Evolutionary conservation across 2,797 vertebrate genomes (phyloP).

Genomic region (Pampus argenteus): DNA sequence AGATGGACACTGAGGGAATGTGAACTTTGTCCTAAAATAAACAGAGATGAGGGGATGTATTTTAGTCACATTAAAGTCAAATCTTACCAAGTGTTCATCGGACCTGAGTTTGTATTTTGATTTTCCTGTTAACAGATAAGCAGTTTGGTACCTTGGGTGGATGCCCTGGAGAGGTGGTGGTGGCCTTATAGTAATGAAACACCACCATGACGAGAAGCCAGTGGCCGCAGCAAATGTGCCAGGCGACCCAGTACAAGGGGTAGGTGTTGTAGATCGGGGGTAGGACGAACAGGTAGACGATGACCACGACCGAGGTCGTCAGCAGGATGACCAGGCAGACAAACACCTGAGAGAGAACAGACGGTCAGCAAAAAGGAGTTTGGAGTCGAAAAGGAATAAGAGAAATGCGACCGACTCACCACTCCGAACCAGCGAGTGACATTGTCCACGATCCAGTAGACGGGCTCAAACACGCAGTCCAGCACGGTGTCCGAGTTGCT

Average conservation of each 20-base stretch:
- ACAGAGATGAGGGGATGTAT: background rate
- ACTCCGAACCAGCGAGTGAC: conserved; percentile 97
- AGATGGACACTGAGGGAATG: conserved; percentile 90
- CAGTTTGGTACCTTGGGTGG: conserved; percentile 88
- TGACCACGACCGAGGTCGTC: conserved; percentile 91
- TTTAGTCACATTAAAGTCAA: background rate
- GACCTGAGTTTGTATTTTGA: too few species aligned
- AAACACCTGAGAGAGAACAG: conserved; percentile 86
- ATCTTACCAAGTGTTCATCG: background rate
- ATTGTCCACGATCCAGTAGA: conserved; percentile 98
- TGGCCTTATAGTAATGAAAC: conserved; percentile 98
- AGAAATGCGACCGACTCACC: conserved; percentile 79
- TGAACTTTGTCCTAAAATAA: conserved; percentile 86
- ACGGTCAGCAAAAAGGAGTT: background rate
- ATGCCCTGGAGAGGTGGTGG: conserved; percentile 90
- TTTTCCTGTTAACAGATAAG: background rate
- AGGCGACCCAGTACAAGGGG: conserved; percentile 86
- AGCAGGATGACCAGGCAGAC: conserved; percentile 91
- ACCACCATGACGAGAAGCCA: conserved; percentile 96
- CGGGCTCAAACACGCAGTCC: conserved; percentile 93
- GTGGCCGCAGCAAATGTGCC: conserved; percentile 94
- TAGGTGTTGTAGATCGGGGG: conserved; percentile 93
- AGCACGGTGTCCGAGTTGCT: conserved; percentile 90
- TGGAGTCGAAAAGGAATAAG: background rate
- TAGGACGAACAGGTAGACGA: conserved; percentile 93